Evolutionary conservation across 2,888 invertebrate species (phyloP).

Genomic region (Caenorhabditis sulstoni): DNA sequence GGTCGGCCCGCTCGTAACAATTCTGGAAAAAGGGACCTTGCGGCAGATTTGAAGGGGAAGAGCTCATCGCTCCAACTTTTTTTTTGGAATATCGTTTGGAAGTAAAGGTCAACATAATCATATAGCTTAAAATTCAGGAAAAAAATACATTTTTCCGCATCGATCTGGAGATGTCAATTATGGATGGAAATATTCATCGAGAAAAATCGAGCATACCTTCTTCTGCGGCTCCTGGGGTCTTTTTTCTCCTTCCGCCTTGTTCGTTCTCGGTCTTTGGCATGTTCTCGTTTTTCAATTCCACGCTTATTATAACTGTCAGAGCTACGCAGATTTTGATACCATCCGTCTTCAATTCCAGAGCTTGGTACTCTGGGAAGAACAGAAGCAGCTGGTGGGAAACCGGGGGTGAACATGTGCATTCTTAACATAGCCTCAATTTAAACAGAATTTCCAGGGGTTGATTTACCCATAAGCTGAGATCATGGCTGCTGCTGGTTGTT

Average conservation of each 20-base stretch:
- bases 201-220: conserved; percentile 40
- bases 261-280: background rate
- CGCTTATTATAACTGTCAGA: conserved; percentile 41
- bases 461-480: conserved; percentile 24
- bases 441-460: background rate
- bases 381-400: conserved; percentile 35
- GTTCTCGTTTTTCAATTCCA: conserved; percentile 12
- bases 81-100: no score
- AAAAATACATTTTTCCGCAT: no score
- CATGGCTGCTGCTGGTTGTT: background rate
- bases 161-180: no score
- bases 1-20: no score
- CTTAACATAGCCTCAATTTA: conserved; percentile 21
- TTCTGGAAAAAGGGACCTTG: no score
- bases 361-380: background rate
- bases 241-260: conserved; percentile 22
- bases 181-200: no score
- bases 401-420: conserved; percentile 27
- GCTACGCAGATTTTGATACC: conserved; percentile 57
- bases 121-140: no score
- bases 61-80: no score
- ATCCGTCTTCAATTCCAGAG: conserved; percentile 19
- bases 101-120: no score
- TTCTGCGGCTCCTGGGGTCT: conserved; percentile 27
- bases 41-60: no score